These are phyloP conservation scores for Halichoerus grypus DNA, from an alignment of 2,113 vertebrate species.

Conservation along the genomic window DNA sequence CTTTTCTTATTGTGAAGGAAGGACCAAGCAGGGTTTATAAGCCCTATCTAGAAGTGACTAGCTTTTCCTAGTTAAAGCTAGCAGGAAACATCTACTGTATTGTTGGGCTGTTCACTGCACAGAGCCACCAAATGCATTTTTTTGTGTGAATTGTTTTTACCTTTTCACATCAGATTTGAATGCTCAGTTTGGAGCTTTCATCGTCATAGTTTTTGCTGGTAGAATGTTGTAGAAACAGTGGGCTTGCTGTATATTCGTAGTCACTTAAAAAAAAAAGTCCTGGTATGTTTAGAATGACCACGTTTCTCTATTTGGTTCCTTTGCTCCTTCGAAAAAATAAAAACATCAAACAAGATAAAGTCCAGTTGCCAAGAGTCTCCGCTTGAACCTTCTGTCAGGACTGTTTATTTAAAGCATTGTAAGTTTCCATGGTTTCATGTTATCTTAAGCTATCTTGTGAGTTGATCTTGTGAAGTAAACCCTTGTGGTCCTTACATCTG, in stretches of 20 bases:
- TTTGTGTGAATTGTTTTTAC: neutral
- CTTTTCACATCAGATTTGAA: neutral
- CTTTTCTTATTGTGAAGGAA: constrained; percentile 38
- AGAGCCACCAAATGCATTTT: constrained; percentile 7
- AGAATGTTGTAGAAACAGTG: neutral
- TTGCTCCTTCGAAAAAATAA: constrained; percentile 37
- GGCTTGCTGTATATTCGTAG: constrained; percentile 9
- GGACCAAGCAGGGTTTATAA: neutral
- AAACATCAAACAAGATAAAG: constrained; percentile 31
- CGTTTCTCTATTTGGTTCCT: constrained; percentile 52
- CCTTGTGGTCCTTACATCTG: constrained; percentile 65
- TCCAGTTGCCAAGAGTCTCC: neutral
- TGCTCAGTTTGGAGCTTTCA: constrained; percentile 1
- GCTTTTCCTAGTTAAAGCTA: constrained; percentile 26
- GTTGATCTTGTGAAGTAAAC: constrained; percentile 42
- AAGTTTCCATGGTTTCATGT: constrained; percentile 53
- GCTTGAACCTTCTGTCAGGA: constrained; percentile 64
- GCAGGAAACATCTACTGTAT: neutral
- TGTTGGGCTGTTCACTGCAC: neutral
- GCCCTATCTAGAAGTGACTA: neutral
- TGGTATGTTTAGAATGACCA: neutral
- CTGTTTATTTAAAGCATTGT: constrained; percentile 54
- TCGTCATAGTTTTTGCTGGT: neutral
- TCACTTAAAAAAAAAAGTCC: neutral
- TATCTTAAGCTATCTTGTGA: constrained; percentile 48